Conservation (phyloP, 2,888 invertebrate species). For the Ecliptopera silaceata region DNA sequence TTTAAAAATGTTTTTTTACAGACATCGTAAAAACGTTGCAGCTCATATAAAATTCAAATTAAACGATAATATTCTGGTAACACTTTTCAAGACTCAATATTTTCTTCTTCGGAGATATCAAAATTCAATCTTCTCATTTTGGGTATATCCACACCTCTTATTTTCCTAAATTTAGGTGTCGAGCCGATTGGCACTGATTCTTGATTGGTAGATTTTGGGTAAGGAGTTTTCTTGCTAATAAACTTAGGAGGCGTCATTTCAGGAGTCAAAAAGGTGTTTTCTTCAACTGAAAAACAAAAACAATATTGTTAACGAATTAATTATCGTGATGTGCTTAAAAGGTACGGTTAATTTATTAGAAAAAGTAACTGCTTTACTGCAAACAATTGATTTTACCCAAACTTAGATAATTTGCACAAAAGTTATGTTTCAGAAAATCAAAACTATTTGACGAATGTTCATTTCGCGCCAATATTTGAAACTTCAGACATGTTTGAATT, state of each 20-base stretch:
- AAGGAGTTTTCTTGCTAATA: slow-evolving; percentile 29
- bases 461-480: too few relatives aligned
- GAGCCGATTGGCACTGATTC: slow-evolving; percentile 17
- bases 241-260: slow-evolving; percentile 21
- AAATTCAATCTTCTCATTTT: slow-evolving; percentile 40
- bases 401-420: too few relatives aligned
- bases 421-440: too few relatives aligned
- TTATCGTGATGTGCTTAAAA: not conserved
- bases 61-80: too few relatives aligned
- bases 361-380: too few relatives aligned
- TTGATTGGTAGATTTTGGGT: slow-evolving; percentile 18
- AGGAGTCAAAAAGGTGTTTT: slow-evolving; percentile 26
- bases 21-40: too few relatives aligned
- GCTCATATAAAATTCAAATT: too few relatives aligned
- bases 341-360: too few relatives aligned
- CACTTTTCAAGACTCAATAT: not conserved
- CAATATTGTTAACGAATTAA: not conserved
- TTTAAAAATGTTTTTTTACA: too few relatives aligned
- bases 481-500: too few relatives aligned
- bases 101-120: slow-evolving; percentile 41
- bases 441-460: too few relatives aligned
- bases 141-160: slow-evolving; percentile 31
- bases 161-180: slow-evolving; percentile 38
- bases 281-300: slow-evolving; percentile 24
- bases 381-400: too few relatives aligned